Conservation (phyloP, 2,113 vertebrate species). For the Brachyhypopomus occidentalis region DNA sequence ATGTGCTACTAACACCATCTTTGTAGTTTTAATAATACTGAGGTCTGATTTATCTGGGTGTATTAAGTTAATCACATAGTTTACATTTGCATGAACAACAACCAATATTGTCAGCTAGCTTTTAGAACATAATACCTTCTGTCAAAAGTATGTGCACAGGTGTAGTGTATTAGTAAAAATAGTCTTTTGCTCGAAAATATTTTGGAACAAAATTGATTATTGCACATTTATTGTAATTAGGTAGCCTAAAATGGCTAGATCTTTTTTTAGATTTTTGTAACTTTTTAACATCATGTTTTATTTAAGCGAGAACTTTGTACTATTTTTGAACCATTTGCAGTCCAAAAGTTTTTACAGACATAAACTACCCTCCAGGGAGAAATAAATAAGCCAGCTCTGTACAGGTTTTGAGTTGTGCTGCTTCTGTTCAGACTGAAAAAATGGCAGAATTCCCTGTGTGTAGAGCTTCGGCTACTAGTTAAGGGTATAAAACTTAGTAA, state of each 20-base stretch:
- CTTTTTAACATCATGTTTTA: conserved; percentile 38
- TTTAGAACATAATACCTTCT: conserved; percentile 16
- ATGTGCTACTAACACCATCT: conserved; percentile 44
- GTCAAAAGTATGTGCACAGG: conserved; percentile 10
- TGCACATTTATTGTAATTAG: conserved; percentile 27
- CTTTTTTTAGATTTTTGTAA: conserved; percentile 14
- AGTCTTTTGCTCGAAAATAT: conserved; percentile 8
- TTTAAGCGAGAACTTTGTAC: conserved; percentile 35
- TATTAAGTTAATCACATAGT: conserved; percentile 33
- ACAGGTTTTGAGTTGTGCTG: neutral
- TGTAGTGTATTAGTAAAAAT: conserved; percentile 25
- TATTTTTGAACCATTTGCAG: conserved; percentile 30
- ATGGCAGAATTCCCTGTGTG: neutral
- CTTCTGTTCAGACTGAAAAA: conserved; percentile 1
- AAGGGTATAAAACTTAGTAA: too few species aligned
- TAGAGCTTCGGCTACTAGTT: too few species aligned
- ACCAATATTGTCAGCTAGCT: conserved; percentile 15
- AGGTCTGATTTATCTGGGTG: conserved; percentile 34
- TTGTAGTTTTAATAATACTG: conserved; percentile 31
- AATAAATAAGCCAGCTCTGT: conserved; percentile 44
- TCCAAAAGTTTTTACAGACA: neutral
- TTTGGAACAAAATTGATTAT: conserved; percentile 30
- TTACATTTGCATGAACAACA: conserved; percentile 5
- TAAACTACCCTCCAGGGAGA: conserved; percentile 18
- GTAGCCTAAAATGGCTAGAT: conserved; percentile 10